phyloP scores from a whole-genome alignment of 2,113 vertebrate species.

The Galbula dea region DNA sequence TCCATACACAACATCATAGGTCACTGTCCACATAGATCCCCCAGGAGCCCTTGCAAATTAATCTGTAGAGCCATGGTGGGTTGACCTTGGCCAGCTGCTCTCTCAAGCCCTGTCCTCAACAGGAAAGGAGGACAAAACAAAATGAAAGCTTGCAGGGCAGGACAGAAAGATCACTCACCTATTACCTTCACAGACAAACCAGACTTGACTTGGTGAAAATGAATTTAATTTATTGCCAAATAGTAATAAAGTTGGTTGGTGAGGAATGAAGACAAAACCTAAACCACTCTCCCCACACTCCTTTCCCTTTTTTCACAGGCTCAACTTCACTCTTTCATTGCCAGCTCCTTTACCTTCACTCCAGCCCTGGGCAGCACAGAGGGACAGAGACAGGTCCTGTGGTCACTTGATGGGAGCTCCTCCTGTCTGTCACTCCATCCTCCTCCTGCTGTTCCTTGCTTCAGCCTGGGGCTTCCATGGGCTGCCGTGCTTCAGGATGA shows the following conservation, averaged over 20 bases:
- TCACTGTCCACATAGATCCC: background rate
- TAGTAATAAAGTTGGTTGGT: background rate
- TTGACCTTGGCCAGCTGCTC: background rate
- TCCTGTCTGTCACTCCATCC: background rate
- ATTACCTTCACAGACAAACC: fast-evolving
- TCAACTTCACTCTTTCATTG: background rate
- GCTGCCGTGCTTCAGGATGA: background rate
- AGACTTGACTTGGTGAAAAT: background rate
- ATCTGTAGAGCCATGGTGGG: background rate
- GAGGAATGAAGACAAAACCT: background rate
- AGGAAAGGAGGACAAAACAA: background rate
- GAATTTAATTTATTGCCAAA: background rate
- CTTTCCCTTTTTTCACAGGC: background rate
- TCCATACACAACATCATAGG: background rate
- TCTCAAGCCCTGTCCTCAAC: background rate
- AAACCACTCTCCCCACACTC: background rate
- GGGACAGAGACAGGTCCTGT: fast-evolving
- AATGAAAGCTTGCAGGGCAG: background rate
- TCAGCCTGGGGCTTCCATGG: background rate
- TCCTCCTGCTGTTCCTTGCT: fast-evolving
- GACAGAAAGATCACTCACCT: background rate
- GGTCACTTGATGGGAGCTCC: background rate
- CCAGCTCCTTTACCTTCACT: background rate
- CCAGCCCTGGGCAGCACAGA: fast-evolving
- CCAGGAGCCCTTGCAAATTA: background rate